Evolutionary conservation across 1,140 invertebrate species (phyloP), one percentile per base, ranked within the genome.

Genomic region (Caerostris darwini): DNA sequence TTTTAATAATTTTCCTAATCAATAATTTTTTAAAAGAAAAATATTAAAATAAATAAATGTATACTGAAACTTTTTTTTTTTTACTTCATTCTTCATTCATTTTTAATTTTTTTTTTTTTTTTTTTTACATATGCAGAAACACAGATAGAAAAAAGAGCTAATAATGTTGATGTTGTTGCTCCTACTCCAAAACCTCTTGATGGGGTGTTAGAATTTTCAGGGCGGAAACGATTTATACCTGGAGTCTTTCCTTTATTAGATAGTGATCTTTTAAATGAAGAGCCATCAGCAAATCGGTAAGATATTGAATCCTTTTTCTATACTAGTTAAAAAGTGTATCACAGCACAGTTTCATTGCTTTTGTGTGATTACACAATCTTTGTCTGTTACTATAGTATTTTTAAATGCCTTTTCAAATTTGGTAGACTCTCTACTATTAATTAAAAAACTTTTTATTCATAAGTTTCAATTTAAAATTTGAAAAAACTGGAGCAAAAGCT

Each of bases 191-290:
- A 97, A 90, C 94, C 96, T 97, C 95, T 96, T 97, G 97, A 96
- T 69, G 95, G 92, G 69, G 90, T 94, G 17, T 83, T 94, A 59
- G 95, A 95, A 10, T 91, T 95, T 12, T 17, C 61, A 19, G 61
- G 85, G 19, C 89, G 94, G 91, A 88, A 95, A 81, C 56, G 95
- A 93, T 86, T 95, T 94, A 95, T 96, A 94, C 94, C 95, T 71
- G 96, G 96, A 2, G 93, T 95, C 95, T 99, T 99, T 96, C 98
- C 98, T 19, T 95, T 98, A 6, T 96, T 99, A 56, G 98, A 98
- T 95, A 97, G 96, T 94, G 97, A 97, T 67, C 97, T 97, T 69
- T 97, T 99, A 71, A 98, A 98, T 95, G 97, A 97, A 96, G 97
- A 98, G 95, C 97, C 97, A 58, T 96, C 97, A 96, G 97, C 95